Percentiles rank a stretch among this genome's conserved stretches.
Evolutionary conservation across 2,797 vertebrate genomes (phyloP).

Genomic region (Sardinella longiceps): DNA sequence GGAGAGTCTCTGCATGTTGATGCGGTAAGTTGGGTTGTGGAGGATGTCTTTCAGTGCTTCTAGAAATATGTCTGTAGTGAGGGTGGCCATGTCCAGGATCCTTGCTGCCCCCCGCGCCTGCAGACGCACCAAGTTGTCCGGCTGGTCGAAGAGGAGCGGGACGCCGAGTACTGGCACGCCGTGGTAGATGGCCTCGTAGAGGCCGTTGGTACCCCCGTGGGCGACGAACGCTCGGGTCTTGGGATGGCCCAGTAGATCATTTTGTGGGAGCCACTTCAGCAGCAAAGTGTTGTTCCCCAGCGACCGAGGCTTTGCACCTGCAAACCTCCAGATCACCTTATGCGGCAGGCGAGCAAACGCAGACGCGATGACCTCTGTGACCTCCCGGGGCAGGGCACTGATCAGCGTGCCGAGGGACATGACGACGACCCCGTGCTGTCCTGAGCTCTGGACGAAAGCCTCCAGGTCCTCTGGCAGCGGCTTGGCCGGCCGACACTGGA

Average conservation of each 20-base stretch:
- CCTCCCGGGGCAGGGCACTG: conserved; percentile 37
- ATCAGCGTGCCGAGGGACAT: conserved; percentile 55
- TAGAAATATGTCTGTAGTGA: conserved; percentile 38
- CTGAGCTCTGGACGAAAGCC: conserved; percentile 47
- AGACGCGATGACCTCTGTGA: conserved; percentile 44
- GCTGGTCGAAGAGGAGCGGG: conserved; percentile 49
- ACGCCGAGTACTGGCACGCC: conserved; percentile 52
- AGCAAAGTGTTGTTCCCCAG: conserved; percentile 52
- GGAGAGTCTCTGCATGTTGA: conserved; percentile 45
- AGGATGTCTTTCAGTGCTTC: conserved; percentile 43
- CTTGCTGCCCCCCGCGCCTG: conserved; percentile 33
- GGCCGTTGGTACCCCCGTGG: conserved; percentile 51
- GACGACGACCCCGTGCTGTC: conserved; percentile 56
- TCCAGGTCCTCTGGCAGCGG: conserved; percentile 47
- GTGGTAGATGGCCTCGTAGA: conserved; percentile 56
- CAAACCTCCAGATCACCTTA: conserved; percentile 51
- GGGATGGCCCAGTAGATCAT: conserved; percentile 49
- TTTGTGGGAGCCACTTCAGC: conserved; percentile 51
- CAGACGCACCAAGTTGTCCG: conserved; percentile 46
- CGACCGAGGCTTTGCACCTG: conserved; percentile 30
- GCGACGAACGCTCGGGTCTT: conserved; percentile 52
- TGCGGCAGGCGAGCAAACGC: conserved; percentile 46
- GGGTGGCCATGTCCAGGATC: conserved; percentile 30
- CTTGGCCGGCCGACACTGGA: conserved; percentile 52
- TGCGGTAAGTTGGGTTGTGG: conserved; percentile 32